These are phyloP conservation scores for Hesperia comma DNA, from an alignment of 2,888 invertebrate genomes.

Conservation along the genomic window DNA sequence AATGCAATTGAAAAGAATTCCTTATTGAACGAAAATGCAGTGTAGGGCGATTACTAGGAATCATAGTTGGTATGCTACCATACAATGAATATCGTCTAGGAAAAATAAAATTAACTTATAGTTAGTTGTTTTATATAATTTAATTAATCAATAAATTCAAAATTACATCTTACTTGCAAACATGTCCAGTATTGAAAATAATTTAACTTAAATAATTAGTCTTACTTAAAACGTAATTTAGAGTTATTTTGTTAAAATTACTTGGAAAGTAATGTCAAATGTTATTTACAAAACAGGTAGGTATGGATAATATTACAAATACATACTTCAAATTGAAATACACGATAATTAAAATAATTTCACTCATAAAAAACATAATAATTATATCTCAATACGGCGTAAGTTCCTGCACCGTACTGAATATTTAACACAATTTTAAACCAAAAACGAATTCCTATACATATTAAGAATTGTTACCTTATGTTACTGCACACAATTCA, in stretches of 20 bases:
- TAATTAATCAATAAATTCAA: background rate
- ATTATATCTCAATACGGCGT: conserved; percentile 8
- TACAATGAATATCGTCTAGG: no score
- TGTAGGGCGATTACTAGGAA: no score
- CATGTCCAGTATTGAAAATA: conserved; percentile 14
- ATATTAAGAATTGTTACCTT: background rate
- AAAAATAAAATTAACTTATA: background rate
- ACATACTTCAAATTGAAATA: background rate
- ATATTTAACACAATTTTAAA: background rate
- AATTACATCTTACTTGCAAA: background rate
- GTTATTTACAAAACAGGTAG: conserved; percentile 10
- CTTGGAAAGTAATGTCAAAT: conserved; percentile 5
- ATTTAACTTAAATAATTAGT: conserved; percentile 24
- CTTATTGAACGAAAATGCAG: no score
- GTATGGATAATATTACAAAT: conserved; percentile 2
- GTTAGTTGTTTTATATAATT: background rate
- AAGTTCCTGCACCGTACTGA: conserved; percentile 6
- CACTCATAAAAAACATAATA: background rate
- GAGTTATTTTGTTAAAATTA: background rate
- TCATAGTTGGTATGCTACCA: no score
- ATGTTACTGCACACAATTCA: no score
- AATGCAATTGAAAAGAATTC: no score
- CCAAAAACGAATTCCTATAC: background rate
- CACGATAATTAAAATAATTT: no score
- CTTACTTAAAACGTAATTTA: conserved; percentile 24